phyloP scores from a whole-genome alignment of 2,113 vertebrate species.

The Scophthalmus maximus region DNA sequence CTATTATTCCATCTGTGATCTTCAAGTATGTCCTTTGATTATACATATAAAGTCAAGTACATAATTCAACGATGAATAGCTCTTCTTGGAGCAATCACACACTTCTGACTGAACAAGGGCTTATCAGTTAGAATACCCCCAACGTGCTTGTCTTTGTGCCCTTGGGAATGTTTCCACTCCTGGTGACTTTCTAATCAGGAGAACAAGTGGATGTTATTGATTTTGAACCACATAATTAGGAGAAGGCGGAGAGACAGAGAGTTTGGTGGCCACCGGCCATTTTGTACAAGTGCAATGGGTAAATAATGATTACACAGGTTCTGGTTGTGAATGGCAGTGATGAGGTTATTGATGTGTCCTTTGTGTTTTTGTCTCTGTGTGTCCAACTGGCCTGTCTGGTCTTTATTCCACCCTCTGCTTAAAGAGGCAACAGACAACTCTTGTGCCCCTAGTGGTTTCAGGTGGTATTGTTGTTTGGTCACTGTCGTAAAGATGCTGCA shows the following conservation, averaged over 20 bases:
- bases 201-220: conserved; percentile 32
- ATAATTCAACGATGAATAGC: conserved; percentile 21
- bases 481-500: too few species aligned
- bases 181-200: conserved; percentile 35
- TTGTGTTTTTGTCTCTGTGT: not conserved
- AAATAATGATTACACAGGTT: conserved; percentile 11
- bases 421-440: too few species aligned
- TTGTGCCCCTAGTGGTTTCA: too few species aligned
- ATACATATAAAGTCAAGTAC: conserved; percentile 28
- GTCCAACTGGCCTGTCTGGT: not conserved
- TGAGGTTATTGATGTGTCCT: conserved; percentile 18
- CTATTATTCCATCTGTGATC: conserved; percentile 5
- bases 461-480: too few species aligned
- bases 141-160: conserved; percentile 8
- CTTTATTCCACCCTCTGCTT: not conserved
- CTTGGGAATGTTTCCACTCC: conserved; percentile 18
- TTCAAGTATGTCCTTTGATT: conserved; percentile 26
- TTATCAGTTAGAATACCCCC: conserved; percentile 11
- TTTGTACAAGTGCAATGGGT: not conserved
- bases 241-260: conserved; percentile 7
- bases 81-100: conserved; percentile 23
- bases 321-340: conserved; percentile 21
- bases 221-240: conserved; percentile 34
- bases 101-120: conserved; percentile 19
- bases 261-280: not conserved